Base-by-base conservation (phyloP, 2,888 invertebrate species). In the Mesodorylaimus sp. region DNA sequence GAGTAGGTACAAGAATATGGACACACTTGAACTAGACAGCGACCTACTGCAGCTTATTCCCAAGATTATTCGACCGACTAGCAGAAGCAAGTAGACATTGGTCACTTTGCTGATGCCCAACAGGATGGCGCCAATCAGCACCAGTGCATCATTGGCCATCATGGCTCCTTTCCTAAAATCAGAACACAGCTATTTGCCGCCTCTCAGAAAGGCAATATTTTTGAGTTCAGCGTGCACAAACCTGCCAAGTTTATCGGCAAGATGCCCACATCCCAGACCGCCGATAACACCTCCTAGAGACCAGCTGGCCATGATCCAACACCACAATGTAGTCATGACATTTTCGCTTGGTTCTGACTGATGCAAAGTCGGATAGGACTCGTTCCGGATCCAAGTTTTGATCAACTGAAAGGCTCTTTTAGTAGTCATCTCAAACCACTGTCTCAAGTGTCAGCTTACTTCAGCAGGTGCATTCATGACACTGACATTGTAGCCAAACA, bases 401-500 rank as follows among this genome's bases (percentile, higher is more conserved):
- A n/a, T n/a, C n/a, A n/a, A n/a, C n/a, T n/a, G n/a, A n/a, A n/a
- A n/a, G n/a, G n/a, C n/a, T n/a, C n/a, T n/a, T n/a, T n/a, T n/a
- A n/a, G n/a, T n/a, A n/a, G n/a, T n/a, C n/a, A n/a, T n/a, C n/a
- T n/a, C n/a, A n/a, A n/a, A n/a, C n/a, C n/a, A n/a, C n/a, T n/a
- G n/a, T n/a, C n/a, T n/a, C n/a, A n/a, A n/a, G n/a, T n/a, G n/a
- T 23, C 2, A 13, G 52, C 56, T 38, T 26, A 87, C 86, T 60
- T 69, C 61, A 67, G 80, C 79, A 0, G 88, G 87, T 24, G 84
- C 79, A 63, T 89, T 89, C 55, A 88, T 75, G 1, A 87, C 87
- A 2, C 88, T 88, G 0, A 86, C 85, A 66, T 88, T 87, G 74
- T 86, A 89, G 1, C 89, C 89, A 71, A 89, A 88, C 63, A 88